A percentile compares a stretch with the other conserved stretches of the same genome.
Conservation (phyloP, 2,113 vertebrate species). For the Syngnathus typhle region DNA sequence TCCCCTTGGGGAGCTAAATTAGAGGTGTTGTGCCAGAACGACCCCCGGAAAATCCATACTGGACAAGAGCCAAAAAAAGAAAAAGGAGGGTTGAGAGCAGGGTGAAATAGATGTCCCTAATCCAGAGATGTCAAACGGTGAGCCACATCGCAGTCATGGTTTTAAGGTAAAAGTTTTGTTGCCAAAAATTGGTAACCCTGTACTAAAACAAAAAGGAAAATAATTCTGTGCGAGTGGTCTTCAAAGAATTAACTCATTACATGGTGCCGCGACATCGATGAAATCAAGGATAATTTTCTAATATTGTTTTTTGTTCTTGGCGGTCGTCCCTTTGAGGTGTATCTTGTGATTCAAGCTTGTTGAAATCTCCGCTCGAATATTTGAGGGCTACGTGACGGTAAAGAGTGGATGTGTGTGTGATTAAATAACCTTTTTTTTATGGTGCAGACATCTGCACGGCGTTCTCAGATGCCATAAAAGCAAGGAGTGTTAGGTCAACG, state of each 20-base stretch:
- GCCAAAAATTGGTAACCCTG: too few species aligned
- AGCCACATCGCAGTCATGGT: not conserved
- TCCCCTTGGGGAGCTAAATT: slow-evolving; percentile 71
- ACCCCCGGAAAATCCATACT: slow-evolving; percentile 68
- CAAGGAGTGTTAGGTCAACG: slow-evolving; percentile 19
- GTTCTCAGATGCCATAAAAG: slow-evolving; percentile 29
- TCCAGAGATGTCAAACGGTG: not conserved
- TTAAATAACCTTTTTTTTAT: slow-evolving; percentile 33
- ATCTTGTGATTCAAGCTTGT: not conserved
- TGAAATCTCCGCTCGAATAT: not conserved
- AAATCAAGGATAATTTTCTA: too few species aligned
- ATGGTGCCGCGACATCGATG: too few species aligned
- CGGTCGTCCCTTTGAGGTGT: slow-evolving; percentile 15
- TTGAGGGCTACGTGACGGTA: not conserved
- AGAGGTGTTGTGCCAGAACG: slow-evolving; percentile 73
- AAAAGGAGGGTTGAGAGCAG: not conserved
- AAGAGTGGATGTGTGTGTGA: not conserved
- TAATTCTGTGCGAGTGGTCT: too few species aligned
- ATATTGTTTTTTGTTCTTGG: too few species aligned
- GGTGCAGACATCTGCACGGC: slow-evolving; percentile 12
- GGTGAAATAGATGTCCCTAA: slow-evolving; percentile 44
- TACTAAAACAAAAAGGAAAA: too few species aligned
- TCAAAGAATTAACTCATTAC: too few species aligned
- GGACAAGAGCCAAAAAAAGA: slow-evolving; percentile 54
- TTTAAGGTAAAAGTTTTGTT: not conserved